phyloP scores from a whole-genome alignment of 2,888 invertebrate species.

The Eristalis tenax region DNA sequence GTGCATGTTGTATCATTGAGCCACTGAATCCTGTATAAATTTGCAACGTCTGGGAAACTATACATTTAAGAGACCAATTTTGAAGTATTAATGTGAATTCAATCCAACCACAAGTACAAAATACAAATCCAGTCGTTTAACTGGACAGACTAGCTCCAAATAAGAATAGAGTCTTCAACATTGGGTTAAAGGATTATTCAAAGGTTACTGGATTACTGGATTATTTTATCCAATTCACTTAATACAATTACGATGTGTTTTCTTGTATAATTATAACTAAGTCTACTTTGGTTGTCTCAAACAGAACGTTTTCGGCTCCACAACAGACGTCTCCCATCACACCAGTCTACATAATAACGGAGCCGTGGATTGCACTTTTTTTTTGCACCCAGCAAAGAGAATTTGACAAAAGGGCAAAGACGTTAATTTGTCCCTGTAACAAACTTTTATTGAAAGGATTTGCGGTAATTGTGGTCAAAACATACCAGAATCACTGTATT shows the following conservation, averaged over 20 bases:
- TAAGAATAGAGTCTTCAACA: too few relatives aligned
- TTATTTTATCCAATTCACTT: too few relatives aligned
- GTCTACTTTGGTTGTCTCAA: not conserved
- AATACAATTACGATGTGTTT: not conserved
- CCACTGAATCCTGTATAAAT: too few relatives aligned
- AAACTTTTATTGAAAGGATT: conserved; percentile 71
- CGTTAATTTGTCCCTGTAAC: conserved; percentile 70
- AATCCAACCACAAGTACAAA: too few relatives aligned
- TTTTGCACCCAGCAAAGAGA: not conserved
- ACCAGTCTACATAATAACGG: not conserved
- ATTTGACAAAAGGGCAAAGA: conserved; percentile 16
- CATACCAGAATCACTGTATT: conserved; percentile 8
- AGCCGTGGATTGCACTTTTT: not conserved
- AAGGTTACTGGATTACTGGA: too few relatives aligned
- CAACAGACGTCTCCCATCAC: conserved; percentile 5
- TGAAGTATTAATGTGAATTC: too few relatives aligned
- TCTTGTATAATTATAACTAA: not conserved
- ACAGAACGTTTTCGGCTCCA: not conserved
- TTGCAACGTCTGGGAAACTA: too few relatives aligned
- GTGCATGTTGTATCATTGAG: too few relatives aligned
- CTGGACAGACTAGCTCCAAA: too few relatives aligned
- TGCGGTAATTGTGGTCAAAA: conserved; percentile 60
- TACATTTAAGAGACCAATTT: too few relatives aligned
- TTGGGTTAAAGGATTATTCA: too few relatives aligned
- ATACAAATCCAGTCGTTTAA: too few relatives aligned